A percentile compares a stretch with the other conserved stretches of the same genome.
phyloP scores from a whole-genome alignment of 64 coral and sea anemone genomes.

The Pachyseris speciosa region DNA sequence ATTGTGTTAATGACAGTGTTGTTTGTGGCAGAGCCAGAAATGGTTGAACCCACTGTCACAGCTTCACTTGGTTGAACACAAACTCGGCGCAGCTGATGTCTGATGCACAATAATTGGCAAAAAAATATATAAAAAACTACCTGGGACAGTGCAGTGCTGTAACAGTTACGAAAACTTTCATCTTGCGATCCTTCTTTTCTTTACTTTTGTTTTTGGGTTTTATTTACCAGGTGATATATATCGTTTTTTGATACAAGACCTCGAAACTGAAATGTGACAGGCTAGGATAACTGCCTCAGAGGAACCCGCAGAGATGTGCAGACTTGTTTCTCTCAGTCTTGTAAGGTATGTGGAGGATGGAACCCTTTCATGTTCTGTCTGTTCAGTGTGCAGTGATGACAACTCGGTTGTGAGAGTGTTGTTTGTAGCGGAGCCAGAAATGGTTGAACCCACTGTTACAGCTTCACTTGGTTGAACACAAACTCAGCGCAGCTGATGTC shows the following conservation, averaged over 20 bases:
- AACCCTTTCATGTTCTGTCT: neutral
- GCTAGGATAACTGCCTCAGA: no score
- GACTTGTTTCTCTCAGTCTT: no score
- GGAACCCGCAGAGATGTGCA: no score
- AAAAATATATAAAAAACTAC: no score
- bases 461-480: slow-evolving; percentile 44
- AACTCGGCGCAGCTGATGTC: slow-evolving; percentile 36
- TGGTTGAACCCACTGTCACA: slow-evolving; percentile 59
- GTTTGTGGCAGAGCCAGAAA: slow-evolving; percentile 56
- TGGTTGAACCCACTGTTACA: slow-evolving; percentile 80
- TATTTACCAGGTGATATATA: no score
- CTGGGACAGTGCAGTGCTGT: no score
- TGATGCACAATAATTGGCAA: neutral
- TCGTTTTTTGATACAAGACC: no score
- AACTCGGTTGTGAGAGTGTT: slow-evolving; percentile 18
- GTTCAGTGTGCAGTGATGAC: slow-evolving; percentile 48
- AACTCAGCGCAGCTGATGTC: slow-evolving; percentile 54
- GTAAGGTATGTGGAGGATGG: no score
- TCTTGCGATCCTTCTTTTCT: no score
- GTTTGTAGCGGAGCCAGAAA: slow-evolving; percentile 76
- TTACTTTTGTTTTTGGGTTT: no score
- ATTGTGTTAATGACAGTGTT: neutral
- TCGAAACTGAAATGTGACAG: no score
- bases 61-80: neutral
- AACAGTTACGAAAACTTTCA: no score